Base-by-base conservation (phyloP, 2,888 invertebrate species). In the Lycaena phlaeas region DNA sequence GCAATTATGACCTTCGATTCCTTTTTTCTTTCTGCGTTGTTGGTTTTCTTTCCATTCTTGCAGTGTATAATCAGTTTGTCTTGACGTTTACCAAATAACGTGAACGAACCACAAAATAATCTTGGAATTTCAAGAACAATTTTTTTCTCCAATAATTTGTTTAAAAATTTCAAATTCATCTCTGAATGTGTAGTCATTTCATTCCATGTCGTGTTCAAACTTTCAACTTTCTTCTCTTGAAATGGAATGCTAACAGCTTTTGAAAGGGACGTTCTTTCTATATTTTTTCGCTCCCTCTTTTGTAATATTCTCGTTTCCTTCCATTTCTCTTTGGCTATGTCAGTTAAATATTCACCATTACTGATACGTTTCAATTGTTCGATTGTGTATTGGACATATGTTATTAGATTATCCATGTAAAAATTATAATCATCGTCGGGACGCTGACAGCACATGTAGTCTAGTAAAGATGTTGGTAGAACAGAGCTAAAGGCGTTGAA, bases 291-390 rank as follows among this genome's bases (percentile, higher is more conserved):
- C 5, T 34, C 37, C 4, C 39, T 30, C 28, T 12, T 27, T 5
- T 18, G 38, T 2, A 27, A 22, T 4, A 50, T 39, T 3, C 51
- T 49, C 0, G 64, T 59, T 52, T 75, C 70, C 34, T 54, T 64
- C 84, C 84, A 84, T 49, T 74, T 82, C 44, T 76, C 66, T 50
- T 71, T 81, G n/a, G 64, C 76, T 53, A 54, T 71, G 1, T 77
- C 78, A 2, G 78, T 78, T 42, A 84, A 60, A 48, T 72, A 84
- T 45, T 84, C 84, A 1, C 84, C 84, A 40, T 84, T 79, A 45
- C 81, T 81, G 14, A 84, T 82, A 10, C 79, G 68, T 50, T 75
- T 81, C n/a, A 84, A 53, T 46, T 84, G 81, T 2, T 81, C 79
- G 40, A 84, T 79, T 1, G 78, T 78, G 38, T 74, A 62, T 41